Base-by-base conservation (phyloP, 2,888 invertebrate genomes). In the Isotomurus palustris region DNA sequence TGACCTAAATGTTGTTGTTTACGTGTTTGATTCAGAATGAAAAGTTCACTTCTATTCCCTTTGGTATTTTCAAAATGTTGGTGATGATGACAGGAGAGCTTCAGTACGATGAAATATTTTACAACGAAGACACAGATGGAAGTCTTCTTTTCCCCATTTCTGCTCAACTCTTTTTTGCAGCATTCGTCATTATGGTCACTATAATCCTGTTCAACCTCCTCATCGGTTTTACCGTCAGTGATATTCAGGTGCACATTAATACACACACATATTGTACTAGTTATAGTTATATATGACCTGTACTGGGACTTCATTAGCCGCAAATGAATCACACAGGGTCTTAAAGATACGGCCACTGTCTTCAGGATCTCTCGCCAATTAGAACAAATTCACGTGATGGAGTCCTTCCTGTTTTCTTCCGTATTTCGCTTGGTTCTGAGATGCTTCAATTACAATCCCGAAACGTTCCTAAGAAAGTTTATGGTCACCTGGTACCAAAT, bases 181-280 rank as follows among this genome's bases (percentile, higher is more conserved):
- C 53, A 22, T 69, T 69, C 36, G 61, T 62, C 2, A 48, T 67
- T 21, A 55, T 67, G 8, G 66, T 69, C 10, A 64, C 69, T 1
- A 66, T 69, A 12, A 66, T 65, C 4, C 52, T 69, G 21, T 69
- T 67, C 32, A 69, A 69, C 47, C 47, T 69, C 12, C 54, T 69
- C 2, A 67, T 69, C 38, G 69, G 64, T 45, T 64, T 69, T 28
- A 69, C 69, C 19, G 66, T 69, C 32, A 61, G 58, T n/a, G 69
- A 69, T 51, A 67, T 64, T 48, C 67, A 67, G 56, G 68, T 62
- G n/a, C n/a, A n/a, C n/a, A n/a, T n/a, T n/a, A n/a, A n/a, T n/a
- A n/a, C n/a, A n/a, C n/a, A n/a, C n/a, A n/a, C n/a, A n/a, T n/a
- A n/a, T n/a, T n/a, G n/a, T n/a, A n/a, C n/a, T n/a, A n/a, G n/a